Evolutionary conservation across 2,113 vertebrate genomes (phyloP).

Genomic region (Myotis davidii): DNA sequence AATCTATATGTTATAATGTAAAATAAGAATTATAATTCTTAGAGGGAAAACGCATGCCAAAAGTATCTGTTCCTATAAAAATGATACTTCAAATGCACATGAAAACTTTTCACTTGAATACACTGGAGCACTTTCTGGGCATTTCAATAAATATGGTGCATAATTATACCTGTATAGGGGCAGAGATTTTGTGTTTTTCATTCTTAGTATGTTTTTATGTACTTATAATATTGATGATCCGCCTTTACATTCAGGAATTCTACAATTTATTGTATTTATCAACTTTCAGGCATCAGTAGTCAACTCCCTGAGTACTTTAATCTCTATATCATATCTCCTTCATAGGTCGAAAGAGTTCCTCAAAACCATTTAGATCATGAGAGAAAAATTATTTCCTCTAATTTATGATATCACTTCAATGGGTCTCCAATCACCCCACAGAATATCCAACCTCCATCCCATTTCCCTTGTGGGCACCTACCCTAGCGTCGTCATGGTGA

Average conservation of each 20-base stretch:
- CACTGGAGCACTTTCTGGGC: not conserved
- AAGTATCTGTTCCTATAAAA: not conserved
- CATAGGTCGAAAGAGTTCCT: not conserved
- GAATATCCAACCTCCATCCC: constrained; percentile 28
- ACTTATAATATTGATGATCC: not conserved
- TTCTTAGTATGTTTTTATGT: not conserved
- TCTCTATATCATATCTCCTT: constrained; percentile 11
- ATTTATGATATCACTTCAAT: not conserved
- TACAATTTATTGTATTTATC: not conserved
- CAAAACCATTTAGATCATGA: not conserved
- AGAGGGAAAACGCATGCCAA: not conserved
- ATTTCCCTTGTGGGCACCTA: constrained; percentile 85
- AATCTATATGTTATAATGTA: not conserved
- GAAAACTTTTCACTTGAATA: constrained; percentile 32
- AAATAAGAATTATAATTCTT: constrained; percentile 1
- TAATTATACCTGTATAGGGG: not conserved
- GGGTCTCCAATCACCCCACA: not conserved
- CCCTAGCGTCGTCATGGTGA: constrained; percentile 99
- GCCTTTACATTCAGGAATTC: not conserved
- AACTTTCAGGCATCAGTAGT: not conserved
- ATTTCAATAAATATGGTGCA: not conserved
- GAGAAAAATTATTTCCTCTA: not conserved
- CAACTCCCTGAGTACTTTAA: not conserved
- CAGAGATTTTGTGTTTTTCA: not conserved
- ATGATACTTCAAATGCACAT: not conserved